A percentile compares a stretch with the other conserved stretches of the same genome.
Conservation (phyloP, 2,888 invertebrate species). For the Eupsilia transversa region DNA sequence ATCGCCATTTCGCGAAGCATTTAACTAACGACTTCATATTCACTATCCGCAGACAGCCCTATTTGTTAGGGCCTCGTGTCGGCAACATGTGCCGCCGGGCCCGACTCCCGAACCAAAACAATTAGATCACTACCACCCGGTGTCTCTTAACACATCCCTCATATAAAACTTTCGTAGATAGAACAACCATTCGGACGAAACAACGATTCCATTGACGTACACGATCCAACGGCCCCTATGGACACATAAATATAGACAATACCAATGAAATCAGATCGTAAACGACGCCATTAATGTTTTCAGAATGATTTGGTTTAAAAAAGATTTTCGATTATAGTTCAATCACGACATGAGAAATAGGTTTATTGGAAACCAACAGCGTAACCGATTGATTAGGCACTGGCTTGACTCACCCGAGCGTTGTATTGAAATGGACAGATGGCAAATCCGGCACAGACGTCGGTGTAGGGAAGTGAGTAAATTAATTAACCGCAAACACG, state of each 20-base stretch:
- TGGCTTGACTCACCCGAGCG: constrained; percentile 74
- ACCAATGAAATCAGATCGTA: constrained; percentile 63
- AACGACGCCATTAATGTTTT: constrained; percentile 57
- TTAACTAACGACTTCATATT: constrained; percentile 77
- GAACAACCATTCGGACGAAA: constrained; percentile 55
- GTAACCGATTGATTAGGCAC: constrained; percentile 81
- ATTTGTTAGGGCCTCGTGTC: constrained; percentile 74
- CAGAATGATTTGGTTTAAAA: constrained; percentile 57
- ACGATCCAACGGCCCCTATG: constrained; percentile 39
- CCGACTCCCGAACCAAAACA: constrained; percentile 78
- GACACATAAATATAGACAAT: constrained; percentile 62
- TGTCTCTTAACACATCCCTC: constrained; percentile 75
- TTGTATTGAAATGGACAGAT: constrained; percentile 77
- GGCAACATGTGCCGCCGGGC: constrained; percentile 76
- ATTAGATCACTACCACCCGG: constrained; percentile 80
- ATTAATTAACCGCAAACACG: constrained; percentile 78
- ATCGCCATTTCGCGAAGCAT: constrained; percentile 74
- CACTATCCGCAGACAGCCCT: constrained; percentile 79
- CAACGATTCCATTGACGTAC: constrained; percentile 49
- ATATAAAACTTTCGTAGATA: constrained; percentile 74
- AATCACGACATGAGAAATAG: constrained; percentile 74
- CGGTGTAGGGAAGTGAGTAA: constrained; percentile 71
- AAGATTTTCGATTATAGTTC: constrained; percentile 73
- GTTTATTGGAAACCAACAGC: constrained; percentile 75
- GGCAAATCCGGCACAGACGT: constrained; percentile 58